These are phyloP conservation scores for Porites lobata DNA, from an alignment of 92 coral and sea anemone genomes.

Conservation along the genomic window DNA sequence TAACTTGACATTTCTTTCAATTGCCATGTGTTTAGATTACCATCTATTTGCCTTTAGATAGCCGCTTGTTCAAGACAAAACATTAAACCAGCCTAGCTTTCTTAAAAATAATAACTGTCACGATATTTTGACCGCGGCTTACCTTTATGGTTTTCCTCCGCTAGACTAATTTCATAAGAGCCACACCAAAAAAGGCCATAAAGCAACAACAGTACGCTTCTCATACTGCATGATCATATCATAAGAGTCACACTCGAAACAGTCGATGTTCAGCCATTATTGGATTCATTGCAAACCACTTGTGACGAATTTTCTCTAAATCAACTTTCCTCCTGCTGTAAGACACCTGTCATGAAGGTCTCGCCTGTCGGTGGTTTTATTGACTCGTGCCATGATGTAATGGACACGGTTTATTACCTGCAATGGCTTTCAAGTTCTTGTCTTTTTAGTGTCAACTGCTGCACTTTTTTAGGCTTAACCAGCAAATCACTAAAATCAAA, in stretches of 20 bases:
- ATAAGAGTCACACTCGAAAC: not conserved
- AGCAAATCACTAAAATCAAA: not conserved
- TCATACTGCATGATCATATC: constrained; percentile 48
- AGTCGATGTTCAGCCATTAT: not conserved
- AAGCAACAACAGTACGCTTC: not conserved
- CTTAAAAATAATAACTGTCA: not conserved
- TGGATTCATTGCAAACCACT: not conserved
- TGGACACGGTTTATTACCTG: not conserved
- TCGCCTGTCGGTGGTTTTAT: constrained; percentile 2
- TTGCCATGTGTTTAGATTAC: not conserved
- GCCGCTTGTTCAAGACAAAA: not conserved
- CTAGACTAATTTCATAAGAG: not conserved
- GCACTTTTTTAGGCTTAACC: not conserved
- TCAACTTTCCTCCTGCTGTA: not conserved
- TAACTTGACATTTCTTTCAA: not conserved
- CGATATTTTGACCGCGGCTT: constrained; percentile 2
- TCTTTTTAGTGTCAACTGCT: not conserved
- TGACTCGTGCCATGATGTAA: constrained; percentile 37
- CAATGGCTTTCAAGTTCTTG: not conserved
- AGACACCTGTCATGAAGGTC: constrained; percentile 19
- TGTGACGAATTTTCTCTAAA: not conserved
- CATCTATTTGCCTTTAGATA: not conserved
- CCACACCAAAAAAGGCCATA: not conserved
- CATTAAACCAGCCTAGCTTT: not conserved
- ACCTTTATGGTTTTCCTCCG: constrained; percentile 18